phyloP scores from a whole-genome alignment of 2,113 vertebrate species.

The Mustelus asterias region DNA sequence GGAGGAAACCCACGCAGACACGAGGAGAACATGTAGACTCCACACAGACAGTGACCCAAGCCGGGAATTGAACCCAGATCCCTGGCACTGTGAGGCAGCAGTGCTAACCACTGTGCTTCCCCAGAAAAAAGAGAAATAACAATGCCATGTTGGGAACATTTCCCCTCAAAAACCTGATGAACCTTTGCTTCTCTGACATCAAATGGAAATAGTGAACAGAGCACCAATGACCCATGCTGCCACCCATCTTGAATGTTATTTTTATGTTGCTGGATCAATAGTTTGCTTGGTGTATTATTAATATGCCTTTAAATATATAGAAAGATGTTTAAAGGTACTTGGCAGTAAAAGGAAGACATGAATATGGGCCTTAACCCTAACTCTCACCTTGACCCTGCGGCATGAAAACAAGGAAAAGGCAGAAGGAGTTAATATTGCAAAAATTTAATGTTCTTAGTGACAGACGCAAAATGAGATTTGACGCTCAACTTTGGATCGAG shows the following conservation, averaged over 20 bases:
- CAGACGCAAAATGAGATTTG: background rate
- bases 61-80: too few species aligned
- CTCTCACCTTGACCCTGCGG: background rate
- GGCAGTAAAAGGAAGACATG: background rate
- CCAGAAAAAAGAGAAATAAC: background rate
- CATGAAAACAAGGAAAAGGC: background rate
- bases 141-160: background rate
- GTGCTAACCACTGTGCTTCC: too few species aligned
- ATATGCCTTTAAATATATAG: background rate
- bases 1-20: too few species aligned
- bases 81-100: too few species aligned
- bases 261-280: background rate
- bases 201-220: background rate
- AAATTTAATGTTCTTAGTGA: background rate
- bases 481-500: background rate
- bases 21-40: too few species aligned
- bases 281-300: background rate
- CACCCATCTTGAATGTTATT: background rate
- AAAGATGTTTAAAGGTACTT: background rate
- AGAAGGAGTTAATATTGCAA: background rate
- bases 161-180: background rate
- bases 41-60: too few species aligned
- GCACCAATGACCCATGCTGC: background rate
- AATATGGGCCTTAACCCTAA: background rate
- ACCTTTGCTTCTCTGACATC: background rate